phyloP scores from a whole-genome alignment of 30 jellyfish, hydroid and myxozoan species.

The Mastigias papua region DNA sequence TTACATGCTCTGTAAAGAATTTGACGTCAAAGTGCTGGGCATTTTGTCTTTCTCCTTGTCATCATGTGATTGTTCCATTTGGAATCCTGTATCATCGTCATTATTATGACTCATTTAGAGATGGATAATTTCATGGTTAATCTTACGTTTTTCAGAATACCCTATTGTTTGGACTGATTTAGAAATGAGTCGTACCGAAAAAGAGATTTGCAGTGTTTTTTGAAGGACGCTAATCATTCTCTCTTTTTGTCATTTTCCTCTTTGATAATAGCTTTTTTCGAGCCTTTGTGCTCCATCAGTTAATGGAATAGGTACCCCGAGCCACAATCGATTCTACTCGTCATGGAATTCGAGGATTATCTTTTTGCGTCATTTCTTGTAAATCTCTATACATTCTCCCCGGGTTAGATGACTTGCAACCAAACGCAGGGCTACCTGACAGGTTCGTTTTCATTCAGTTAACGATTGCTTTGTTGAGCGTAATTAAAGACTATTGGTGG shows the following conservation, averaged over 20 bases:
- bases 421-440: not conserved
- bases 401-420: not conserved
- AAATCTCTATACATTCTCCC: not conserved
- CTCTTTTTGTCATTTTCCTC: not conserved
- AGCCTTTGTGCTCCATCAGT: not conserved
- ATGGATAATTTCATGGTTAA: not conserved
- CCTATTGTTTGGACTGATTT: not conserved
- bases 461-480: conserved; percentile 18
- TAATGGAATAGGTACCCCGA: not conserved
- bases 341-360: not conserved
- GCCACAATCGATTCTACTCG: not conserved
- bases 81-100: no score
- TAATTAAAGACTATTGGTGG: not conserved
- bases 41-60: no score
- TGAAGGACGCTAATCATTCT: not conserved
- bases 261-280: not conserved
- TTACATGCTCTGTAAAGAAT: no score
- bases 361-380: not conserved
- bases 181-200: not conserved
- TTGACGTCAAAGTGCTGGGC: no score
- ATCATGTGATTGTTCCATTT: no score
- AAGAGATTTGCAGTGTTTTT: not conserved
- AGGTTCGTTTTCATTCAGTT: conserved; percentile 46
- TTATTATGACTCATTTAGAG: no score
- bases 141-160: not conserved